Base-by-base conservation (phyloP, 2,888 invertebrate genomes). In the Drosophila lacicola region DNA sequence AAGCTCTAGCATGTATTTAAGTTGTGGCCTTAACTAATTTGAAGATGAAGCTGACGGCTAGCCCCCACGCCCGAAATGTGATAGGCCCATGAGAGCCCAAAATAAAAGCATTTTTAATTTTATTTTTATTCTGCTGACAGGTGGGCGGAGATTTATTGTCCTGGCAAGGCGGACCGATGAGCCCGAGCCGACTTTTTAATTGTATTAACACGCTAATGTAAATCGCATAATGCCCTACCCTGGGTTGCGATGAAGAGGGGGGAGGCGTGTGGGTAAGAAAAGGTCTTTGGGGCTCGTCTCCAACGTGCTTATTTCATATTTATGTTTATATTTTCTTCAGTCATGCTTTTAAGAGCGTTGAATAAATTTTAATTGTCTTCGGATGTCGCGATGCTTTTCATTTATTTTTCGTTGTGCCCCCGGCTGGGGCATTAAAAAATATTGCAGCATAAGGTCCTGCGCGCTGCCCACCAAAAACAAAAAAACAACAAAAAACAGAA, bases 331-430 rank as follows among this genome's bases (percentile, higher is more conserved):
- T 84, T 64, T 78, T 65, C 46, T 49, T 56, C 51, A 55, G 63
- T 63, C 78, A 42, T 74, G 78, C 64, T 72, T 56, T 78, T 70
- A 72, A 88, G 72, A 74, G 79, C 79, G 71, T 74, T 82, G 85
- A 87, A 89, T 84, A 84, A 84, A 84, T 84, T 84, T 87, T 84
- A 84, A 84, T 84, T 89, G 89, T 89, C 88, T 85, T 87, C 75
- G 82, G 83, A 82, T 79, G 83, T 68, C 74, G 68, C 80, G 61
- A 69, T 70, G 62, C 58, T 71, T 67, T 65, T 71, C 56, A 70
- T 69, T 47, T 66, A 49, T 41, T 44, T 25, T 45, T 60, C 50
- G 64, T 76, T 61, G 42, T 56, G 85, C 82, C 77, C 60, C 56
- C 83, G 64, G 73, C 70, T 70, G 73, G 83, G 68, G 53, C 86